Evolutionary conservation across 2,888 invertebrate genomes (phyloP).

Genomic region (Oscheius sp.): DNA sequence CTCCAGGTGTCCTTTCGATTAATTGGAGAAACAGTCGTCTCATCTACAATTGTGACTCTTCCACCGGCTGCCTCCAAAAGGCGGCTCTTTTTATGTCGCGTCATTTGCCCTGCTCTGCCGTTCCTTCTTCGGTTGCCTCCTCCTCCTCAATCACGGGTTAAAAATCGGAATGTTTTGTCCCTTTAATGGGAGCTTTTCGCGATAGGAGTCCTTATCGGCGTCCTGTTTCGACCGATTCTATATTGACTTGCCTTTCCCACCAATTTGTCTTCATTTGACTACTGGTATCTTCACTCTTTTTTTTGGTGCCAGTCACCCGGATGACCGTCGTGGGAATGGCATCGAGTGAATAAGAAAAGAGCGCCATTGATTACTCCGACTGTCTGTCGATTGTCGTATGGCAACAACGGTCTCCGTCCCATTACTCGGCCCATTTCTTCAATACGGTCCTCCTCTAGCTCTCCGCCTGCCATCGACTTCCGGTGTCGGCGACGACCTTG

Average conservation of each 20-base stretch:
- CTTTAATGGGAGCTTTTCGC: background rate
- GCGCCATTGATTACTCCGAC: slow-evolving; percentile 3
- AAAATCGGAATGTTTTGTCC: background rate
- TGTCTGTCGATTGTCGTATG: background rate
- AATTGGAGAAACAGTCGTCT: background rate
- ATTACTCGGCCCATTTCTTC: slow-evolving; percentile 22
- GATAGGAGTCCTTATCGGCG: slow-evolving; percentile 4
- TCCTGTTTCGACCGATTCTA: background rate
- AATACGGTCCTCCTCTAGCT: slow-evolving; percentile 3
- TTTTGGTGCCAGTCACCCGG: background rate
- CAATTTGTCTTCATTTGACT: background rate
- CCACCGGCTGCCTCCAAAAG: background rate
- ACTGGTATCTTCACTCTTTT: background rate
- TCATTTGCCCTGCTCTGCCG: background rate
- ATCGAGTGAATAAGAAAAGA: slow-evolving; percentile 18
- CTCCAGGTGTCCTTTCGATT: slow-evolving; percentile 18
- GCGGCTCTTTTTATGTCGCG: slow-evolving; percentile 1
- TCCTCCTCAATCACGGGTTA: background rate
- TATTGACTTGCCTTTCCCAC: background rate
- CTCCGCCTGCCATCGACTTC: background rate
- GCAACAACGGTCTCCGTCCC: background rate
- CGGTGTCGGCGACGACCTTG: slow-evolving; percentile 12
- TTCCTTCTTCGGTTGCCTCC: background rate
- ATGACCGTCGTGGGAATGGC: slow-evolving; percentile 17
- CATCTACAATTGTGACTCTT: background rate